Conservation (phyloP, 2,888 invertebrate genomes). For the Toxonevra muliebris region DNA sequence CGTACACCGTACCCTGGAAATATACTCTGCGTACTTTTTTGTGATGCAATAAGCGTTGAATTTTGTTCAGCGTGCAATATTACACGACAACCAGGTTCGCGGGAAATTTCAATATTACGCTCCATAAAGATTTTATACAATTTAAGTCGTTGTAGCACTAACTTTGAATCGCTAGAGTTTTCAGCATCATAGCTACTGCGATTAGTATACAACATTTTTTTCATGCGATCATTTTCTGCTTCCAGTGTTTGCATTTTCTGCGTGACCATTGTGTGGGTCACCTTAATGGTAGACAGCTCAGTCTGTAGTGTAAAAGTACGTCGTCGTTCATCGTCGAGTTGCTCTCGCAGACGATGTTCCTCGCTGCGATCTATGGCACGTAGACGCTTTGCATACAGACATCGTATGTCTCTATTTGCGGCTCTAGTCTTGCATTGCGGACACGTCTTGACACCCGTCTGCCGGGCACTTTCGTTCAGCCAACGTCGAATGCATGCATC, state of each 20-base stretch:
- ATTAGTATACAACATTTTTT: slow-evolving; percentile 43
- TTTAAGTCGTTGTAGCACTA: slow-evolving; percentile 29
- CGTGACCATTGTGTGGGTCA: slow-evolving; percentile 47
- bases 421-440: slow-evolving; percentile 89
- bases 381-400: slow-evolving; percentile 80
- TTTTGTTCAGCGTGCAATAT: slow-evolving; percentile 74
- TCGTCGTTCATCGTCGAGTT: slow-evolving; percentile 69
- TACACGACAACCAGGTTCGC: slow-evolving; percentile 81
- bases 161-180: slow-evolving; percentile 9
- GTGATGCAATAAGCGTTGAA: slow-evolving; percentile 77
- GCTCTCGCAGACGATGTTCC: slow-evolving; percentile 72
- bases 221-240: slow-evolving; percentile 52
- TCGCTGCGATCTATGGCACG: slow-evolving; percentile 83
- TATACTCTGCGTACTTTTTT: slow-evolving; percentile 74
- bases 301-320: slow-evolving; percentile 71
- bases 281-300: slow-evolving; percentile 69
- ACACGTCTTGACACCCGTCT: slow-evolving; percentile 70
- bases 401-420: slow-evolving; percentile 74
- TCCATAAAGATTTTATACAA: slow-evolving; percentile 67
- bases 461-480: slow-evolving; percentile 55
- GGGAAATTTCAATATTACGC: slow-evolving; percentile 73
- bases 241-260: slow-evolving; percentile 48
- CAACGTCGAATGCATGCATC: slow-evolving; percentile 72
- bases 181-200: slow-evolving; percentile 28
- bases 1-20: slow-evolving; percentile 84